phyloP scores from a whole-genome alignment of 2,888 invertebrate genomes.

The Petrolisthes cinctipes region DNA sequence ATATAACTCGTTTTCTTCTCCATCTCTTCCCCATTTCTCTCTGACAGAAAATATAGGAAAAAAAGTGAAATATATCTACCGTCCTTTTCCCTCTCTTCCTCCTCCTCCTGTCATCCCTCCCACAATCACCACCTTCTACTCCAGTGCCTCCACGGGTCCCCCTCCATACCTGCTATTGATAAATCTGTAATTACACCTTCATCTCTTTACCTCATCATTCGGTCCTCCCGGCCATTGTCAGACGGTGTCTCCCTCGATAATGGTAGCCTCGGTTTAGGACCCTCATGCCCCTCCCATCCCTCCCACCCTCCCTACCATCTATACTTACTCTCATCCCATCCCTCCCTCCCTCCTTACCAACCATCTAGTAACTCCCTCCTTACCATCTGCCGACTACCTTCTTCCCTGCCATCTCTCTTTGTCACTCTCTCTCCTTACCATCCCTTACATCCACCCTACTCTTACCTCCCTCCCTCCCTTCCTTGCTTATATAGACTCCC shows the following conservation, averaged over 20 bases:
- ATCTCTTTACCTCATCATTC: conserved; percentile 1
- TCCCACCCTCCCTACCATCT: neutral
- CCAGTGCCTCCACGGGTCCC: neutral
- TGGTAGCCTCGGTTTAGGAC: neutral
- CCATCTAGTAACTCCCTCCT: neutral
- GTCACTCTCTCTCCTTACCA: neutral
- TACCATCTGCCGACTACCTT: neutral
- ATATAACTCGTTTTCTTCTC: neutral
- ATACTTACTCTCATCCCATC: neutral
- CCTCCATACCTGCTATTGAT: conserved; percentile 31
- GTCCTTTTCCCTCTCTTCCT: neutral
- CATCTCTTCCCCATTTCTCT: neutral
- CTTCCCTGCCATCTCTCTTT: neutral
- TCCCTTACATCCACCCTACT: no score
- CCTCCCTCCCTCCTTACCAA: neutral
- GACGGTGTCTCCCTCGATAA: conserved; percentile 17
- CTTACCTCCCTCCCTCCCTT: neutral
- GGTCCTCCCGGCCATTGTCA: neutral
- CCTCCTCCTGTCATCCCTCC: neutral
- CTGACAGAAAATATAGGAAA: neutral
- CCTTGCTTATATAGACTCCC: neutral
- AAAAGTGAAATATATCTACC: neutral
- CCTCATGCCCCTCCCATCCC: neutral
- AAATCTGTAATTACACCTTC: conserved; percentile 29
- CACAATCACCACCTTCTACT: neutral